A percentile compares a stretch with the other conserved stretches of the same genome.
These are phyloP conservation scores for Eupithecia subumbrata DNA, from an alignment of 2,888 invertebrate species.

Conservation along the genomic window DNA sequence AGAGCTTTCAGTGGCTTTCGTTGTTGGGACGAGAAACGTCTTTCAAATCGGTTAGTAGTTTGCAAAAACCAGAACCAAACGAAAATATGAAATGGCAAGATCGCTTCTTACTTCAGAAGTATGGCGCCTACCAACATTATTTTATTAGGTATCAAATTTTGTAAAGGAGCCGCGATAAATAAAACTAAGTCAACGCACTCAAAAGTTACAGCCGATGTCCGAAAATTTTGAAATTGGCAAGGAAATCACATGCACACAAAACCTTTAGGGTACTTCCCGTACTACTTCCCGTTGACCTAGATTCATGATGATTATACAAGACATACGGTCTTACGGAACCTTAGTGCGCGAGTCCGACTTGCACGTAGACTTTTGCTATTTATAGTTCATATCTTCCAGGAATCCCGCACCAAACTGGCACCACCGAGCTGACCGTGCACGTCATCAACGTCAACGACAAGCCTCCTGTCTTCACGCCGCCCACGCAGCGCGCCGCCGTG, in stretches of 20 bases:
- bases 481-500: constrained; percentile 90
- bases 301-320: too few species aligned
- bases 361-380: background rate
- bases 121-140: background rate
- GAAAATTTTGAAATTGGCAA: too few species aligned
- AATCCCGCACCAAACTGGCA: constrained; percentile 91
- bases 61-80: background rate
- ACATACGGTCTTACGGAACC: too few species aligned
- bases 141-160: too few species aligned
- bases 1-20: background rate
- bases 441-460: constrained; percentile 95
- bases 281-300: too few species aligned
- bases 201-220: too few species aligned
- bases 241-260: too few species aligned
- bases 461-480: constrained; percentile 91
- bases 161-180: too few species aligned
- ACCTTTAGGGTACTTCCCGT: too few species aligned
- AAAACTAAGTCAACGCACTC: too few species aligned
- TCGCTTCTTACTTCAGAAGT: background rate
- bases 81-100: background rate
- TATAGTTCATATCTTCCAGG: constrained; percentile 73
- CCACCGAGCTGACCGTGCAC: constrained; percentile 90
- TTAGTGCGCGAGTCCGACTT: too few species aligned
- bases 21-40: background rate
- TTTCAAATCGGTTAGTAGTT: background rate